Evolutionary conservation across 2,113 vertebrate genomes (phyloP), one percentile per base, ranked within the genome.

Genomic region (Ciconia boyciana): DNA sequence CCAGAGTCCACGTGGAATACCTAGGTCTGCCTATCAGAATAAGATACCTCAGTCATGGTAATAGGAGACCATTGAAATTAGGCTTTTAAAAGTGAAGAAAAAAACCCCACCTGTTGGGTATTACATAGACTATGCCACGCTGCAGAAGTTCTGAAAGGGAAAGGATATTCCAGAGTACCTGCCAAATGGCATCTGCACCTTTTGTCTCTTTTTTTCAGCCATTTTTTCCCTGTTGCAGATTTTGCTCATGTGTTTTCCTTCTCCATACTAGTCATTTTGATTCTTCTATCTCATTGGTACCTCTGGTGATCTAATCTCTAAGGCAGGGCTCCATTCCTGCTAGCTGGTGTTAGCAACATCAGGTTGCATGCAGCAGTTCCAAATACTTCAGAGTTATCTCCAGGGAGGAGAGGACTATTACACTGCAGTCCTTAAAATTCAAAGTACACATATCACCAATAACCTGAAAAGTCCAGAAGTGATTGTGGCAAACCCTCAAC

Each of bases 21-120:
- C 6, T 49, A 34, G 12, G 4, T 68, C 16, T 24, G 6, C 39
- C 13, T 36, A 62, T 48, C 10, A 48, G 57, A 77, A 62, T 43
- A 72, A 65, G 21, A 31, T 3, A 55, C 5, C 2, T 31, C 2
- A 36, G 9, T 34, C 21, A 77, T 15, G 6, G 14, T 16, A 44
- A 34, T 10, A 49, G 20, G 18, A 64, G 8, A 36, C 16, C 6
- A 19, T 0, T 71, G 26, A 55, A 84, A 65, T 19, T 19, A 85
- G 4, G 19, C 10, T 77, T 90, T 69, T 49, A 34, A 68, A 88
- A 78, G 20, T 39, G 8, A n/a, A 4, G 5, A n/a, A 18, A 34
- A 16, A 22, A 15, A 2, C 9, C 21, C n/a, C 12, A 16, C 4
- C 4, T 22, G 18, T 4, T 55, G 10, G 5, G 3, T 41, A 16